phyloP scores from a whole-genome alignment of 2,888 invertebrate genomes.

The Drosophila merina region DNA sequence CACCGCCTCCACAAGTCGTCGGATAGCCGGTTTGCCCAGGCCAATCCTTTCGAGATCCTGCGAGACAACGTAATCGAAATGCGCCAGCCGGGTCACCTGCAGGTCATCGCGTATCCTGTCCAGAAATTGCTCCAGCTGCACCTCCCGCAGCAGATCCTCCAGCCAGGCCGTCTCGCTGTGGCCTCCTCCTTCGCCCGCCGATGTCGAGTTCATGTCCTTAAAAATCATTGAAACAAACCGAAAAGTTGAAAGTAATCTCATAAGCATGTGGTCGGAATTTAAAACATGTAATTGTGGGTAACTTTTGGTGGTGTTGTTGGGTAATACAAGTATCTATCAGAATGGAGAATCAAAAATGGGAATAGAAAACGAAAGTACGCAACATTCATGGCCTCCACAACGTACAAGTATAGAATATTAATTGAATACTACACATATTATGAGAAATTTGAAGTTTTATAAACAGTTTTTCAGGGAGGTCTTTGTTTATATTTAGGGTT shows the following conservation, averaged over 20 bases:
- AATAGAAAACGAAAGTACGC: too few relatives aligned
- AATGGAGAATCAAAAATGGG: background rate
- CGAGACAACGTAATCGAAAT: constrained; percentile 98
- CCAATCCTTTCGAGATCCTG: constrained; percentile 98
- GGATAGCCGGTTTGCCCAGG: constrained; percentile 95
- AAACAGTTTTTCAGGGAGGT: too few relatives aligned
- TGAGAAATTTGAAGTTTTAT: too few relatives aligned
- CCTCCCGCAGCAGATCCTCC: constrained; percentile 93
- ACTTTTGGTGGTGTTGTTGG: background rate
- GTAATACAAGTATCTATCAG: background rate
- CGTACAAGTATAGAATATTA: too few relatives aligned
- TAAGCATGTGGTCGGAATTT: constrained; percentile 1
- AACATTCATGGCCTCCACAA: too few relatives aligned
- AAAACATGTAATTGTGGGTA: background rate
- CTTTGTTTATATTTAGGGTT: too few relatives aligned
- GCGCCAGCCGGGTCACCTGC: constrained; percentile 95
- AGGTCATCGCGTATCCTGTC: constrained; percentile 95
- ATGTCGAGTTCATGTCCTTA: constrained; percentile 57
- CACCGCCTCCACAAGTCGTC: constrained; percentile 95
- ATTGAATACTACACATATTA: too few relatives aligned
- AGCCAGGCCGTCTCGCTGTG: constrained; percentile 84
- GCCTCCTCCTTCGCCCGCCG: constrained; percentile 53
- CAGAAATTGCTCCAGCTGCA: constrained; percentile 96
- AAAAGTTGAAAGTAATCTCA: constrained; percentile 11
- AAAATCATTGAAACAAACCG: background rate